Evolutionary conservation across 2,888 invertebrate genomes (phyloP).

Genomic region (Dynastes tityus): DNA sequence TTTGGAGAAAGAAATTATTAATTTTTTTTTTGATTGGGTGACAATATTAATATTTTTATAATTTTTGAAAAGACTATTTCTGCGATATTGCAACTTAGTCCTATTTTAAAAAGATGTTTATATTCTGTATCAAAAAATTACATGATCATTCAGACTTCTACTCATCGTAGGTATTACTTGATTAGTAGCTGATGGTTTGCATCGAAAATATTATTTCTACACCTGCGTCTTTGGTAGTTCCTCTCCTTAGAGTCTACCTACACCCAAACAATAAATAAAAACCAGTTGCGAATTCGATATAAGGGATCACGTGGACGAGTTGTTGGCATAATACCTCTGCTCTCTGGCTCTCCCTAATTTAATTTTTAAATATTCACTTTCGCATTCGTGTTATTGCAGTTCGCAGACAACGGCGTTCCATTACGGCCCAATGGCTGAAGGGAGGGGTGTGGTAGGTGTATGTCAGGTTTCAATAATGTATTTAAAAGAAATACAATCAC

Average conservation of each 20-base stretch:
- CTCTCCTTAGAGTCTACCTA: constrained; percentile 6
- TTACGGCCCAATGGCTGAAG: constrained; percentile 11
- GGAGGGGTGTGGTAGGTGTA: not conserved
- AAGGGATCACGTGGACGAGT: constrained; percentile 55
- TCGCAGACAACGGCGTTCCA: constrained; percentile 35
- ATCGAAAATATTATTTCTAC: not conserved
- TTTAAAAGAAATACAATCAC: constrained; percentile 6
- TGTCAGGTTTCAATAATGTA: constrained; percentile 14
- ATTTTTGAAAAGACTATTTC: too few relatives aligned
- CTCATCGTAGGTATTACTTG: too few relatives aligned
- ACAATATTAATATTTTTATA: too few relatives aligned
- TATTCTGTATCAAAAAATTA: too few relatives aligned
- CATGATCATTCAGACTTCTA: too few relatives aligned
- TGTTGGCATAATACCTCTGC: not conserved
- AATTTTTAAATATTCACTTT: constrained; percentile 61
- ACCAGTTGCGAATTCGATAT: constrained; percentile 58
- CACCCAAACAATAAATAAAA: constrained; percentile 51
- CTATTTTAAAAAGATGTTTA: too few relatives aligned
- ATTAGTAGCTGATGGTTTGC: not conserved
- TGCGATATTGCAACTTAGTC: too few relatives aligned
- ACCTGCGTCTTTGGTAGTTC: not conserved
- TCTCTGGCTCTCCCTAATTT: constrained; percentile 52
- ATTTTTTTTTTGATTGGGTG: too few relatives aligned
- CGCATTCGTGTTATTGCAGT: constrained; percentile 60
- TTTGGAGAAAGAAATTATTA: too few relatives aligned